phyloP scores from a whole-genome alignment of 2,888 invertebrate species.

The Macaria notata region DNA sequence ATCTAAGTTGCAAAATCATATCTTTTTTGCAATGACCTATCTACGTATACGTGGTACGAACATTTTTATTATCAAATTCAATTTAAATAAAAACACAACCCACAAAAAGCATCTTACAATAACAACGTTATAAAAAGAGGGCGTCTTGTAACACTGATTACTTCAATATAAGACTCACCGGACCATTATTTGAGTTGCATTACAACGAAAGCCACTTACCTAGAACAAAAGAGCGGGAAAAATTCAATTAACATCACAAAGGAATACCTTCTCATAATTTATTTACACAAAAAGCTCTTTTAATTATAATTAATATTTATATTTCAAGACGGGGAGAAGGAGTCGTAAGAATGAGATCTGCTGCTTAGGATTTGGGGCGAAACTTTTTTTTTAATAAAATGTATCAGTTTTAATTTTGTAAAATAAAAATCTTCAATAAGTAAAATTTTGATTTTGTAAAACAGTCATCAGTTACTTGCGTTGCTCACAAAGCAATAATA shows the following conservation, averaged over 20 bases:
- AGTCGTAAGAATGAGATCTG: slow-evolving; percentile 25
- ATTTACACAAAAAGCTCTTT: slow-evolving; percentile 73
- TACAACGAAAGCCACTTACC: slow-evolving; percentile 73
- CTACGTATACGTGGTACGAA: no score
- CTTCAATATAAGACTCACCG: slow-evolving; percentile 29
- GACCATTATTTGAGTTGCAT: slow-evolving; percentile 36
- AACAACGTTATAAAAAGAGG: neutral
- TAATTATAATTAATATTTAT: slow-evolving; percentile 79
- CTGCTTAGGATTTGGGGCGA: neutral
- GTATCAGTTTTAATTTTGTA: no score
- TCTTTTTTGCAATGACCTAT: no score
- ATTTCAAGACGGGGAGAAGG: slow-evolving; percentile 45
- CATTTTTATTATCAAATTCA: no score
- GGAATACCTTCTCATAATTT: slow-evolving; percentile 64
- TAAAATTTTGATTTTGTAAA: no score
- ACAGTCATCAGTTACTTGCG: no score
- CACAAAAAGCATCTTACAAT: no score
- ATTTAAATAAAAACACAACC: no score
- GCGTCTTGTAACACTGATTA: slow-evolving; percentile 9
- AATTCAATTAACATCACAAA: slow-evolving; percentile 77
- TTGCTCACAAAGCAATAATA: no score
- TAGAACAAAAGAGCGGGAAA: slow-evolving; percentile 64
- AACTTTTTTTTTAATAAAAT: no score
- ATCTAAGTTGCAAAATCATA: no score
- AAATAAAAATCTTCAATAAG: no score